phyloP scores from a whole-genome alignment of 2,113 vertebrate species.

The Elaphurus davidianus region DNA sequence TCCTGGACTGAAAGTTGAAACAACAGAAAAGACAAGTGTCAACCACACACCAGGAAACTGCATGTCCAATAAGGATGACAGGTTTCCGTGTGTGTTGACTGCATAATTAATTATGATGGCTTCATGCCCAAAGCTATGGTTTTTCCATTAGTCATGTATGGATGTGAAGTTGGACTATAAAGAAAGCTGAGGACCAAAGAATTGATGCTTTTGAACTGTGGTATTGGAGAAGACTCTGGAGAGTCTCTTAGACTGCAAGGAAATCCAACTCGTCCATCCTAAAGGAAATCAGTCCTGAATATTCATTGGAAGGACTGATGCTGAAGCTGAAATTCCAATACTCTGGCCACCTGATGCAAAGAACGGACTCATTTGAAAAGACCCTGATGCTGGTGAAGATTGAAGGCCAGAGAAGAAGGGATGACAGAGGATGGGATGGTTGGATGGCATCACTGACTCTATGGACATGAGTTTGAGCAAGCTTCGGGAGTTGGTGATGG shows the following conservation, averaged over 20 bases:
- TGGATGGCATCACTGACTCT: fast-evolving
- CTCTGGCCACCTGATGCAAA: neutral
- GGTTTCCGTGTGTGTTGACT: neutral
- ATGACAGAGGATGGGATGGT: neutral
- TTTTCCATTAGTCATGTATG: no score
- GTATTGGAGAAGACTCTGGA: no score
- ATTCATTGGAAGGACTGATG: neutral
- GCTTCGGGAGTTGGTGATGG: neutral
- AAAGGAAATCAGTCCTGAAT: neutral
- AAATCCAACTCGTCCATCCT: neutral
- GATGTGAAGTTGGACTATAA: no score
- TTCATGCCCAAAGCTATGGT: neutral
- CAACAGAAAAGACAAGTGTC: neutral
- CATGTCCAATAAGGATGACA: no score
- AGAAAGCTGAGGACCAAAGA: no score
- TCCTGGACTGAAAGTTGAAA: neutral
- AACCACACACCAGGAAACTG: neutral
- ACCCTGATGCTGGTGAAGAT: neutral
- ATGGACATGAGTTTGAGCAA: neutral
- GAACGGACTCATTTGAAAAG: neutral
- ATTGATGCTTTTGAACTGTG: no score
- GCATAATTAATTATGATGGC: no score
- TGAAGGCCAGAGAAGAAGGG: neutral
- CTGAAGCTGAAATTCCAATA: neutral
- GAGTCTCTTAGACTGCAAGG: no score